These are phyloP conservation scores for Notodonta dromedarius DNA, from an alignment of 2,888 invertebrate genomes.

Conservation along the genomic window DNA sequence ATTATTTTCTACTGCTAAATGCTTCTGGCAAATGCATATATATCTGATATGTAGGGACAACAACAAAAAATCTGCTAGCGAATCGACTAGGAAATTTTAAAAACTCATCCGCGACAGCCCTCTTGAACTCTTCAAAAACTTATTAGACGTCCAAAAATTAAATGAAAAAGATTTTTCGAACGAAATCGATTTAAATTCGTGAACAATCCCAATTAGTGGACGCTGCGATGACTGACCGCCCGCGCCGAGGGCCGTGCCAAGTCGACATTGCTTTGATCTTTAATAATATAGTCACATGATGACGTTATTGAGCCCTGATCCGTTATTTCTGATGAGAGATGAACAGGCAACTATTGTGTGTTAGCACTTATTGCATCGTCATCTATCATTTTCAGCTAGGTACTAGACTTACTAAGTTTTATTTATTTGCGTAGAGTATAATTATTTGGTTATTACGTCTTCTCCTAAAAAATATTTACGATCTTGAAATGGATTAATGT, in stretches of 20 bases:
- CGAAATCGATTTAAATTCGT: not conserved
- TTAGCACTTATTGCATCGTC: too few species aligned
- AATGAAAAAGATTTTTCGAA: constrained; percentile 1
- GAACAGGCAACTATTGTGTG: too few species aligned
- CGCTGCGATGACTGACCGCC: not conserved
- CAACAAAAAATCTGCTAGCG: not conserved
- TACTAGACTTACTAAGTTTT: too few species aligned
- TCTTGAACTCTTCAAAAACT: not conserved
- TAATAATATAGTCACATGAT: not conserved
- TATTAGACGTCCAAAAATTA: constrained; percentile 2
- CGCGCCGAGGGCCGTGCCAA: not conserved
- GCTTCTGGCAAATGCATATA: not conserved
- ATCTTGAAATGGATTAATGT: too few species aligned
- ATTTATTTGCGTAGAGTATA: too few species aligned
- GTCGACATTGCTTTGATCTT: constrained; percentile 1
- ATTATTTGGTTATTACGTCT: too few species aligned
- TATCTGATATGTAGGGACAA: too few species aligned
- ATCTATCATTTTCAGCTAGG: too few species aligned
- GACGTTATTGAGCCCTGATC: too few species aligned
- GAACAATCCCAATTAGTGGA: constrained; percentile 5
- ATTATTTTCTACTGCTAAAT: not conserved
- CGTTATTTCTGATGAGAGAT: too few species aligned
- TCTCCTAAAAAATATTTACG: too few species aligned
- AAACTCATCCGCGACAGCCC: not conserved
- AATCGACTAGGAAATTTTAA: not conserved